Percentiles rank a stretch among this genome's conserved stretches.
phyloP scores from a whole-genome alignment of 2,888 invertebrate species.

The Nomada flava region DNA sequence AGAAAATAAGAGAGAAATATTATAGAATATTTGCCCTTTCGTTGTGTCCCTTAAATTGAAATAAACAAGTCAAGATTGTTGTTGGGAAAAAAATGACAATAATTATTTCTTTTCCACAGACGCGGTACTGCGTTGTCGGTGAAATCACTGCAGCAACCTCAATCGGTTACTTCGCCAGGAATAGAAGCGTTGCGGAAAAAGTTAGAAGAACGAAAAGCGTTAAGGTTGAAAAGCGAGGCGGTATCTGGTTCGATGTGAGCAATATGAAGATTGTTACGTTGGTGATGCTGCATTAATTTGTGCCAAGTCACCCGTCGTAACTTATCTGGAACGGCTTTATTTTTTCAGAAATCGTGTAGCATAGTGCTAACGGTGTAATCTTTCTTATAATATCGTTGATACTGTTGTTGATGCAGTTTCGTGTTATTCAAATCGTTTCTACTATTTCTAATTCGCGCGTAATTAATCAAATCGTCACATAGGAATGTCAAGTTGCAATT shows the following conservation, averaged over 20 bases:
- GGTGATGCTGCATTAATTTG: background rate
- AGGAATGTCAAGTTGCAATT: no score
- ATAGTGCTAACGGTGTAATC: no score
- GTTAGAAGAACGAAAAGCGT: slow-evolving; percentile 38
- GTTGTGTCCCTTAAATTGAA: background rate
- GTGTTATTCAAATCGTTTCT: no score
- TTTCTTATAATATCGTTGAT: no score
- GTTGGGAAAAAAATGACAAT: no score
- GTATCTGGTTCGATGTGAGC: background rate
- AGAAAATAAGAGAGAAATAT: background rate
- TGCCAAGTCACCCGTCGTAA: background rate
- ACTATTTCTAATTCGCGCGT: no score
- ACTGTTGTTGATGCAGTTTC: no score
- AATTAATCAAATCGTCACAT: no score
- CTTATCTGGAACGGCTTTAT: no score
- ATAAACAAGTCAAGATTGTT: background rate
- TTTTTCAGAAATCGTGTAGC: no score
- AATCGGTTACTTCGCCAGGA: slow-evolving; percentile 35
- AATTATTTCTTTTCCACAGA: background rate
- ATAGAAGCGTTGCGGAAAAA: slow-evolving; percentile 43
- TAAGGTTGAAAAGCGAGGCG: slow-evolving; percentile 20
- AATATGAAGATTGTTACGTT: background rate
- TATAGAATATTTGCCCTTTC: background rate
- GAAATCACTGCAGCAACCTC: background rate
- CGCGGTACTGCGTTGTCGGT: background rate